Base-by-base conservation (phyloP, 2,888 invertebrate genomes). In the Sphinx pinastri region DNA sequence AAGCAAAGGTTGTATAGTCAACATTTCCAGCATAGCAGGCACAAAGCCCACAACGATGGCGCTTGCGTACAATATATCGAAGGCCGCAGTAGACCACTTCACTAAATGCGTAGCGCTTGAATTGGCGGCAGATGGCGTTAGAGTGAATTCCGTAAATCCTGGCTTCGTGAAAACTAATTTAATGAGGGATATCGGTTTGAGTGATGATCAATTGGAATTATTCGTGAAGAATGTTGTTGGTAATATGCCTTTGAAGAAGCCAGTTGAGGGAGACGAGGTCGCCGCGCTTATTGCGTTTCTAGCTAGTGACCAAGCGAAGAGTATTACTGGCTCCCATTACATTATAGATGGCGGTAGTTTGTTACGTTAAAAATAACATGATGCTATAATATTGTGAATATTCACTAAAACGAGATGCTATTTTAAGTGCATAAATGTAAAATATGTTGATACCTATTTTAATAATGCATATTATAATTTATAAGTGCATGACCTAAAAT, bases 101-200 rank as follows among this genome's bases (percentile, higher is more conserved):
- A 99, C 99, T 0, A 95, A 96, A 84, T 98, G 98, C 85, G 94
- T 96, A 14, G 99, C 99, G 0, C 91, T 99, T 67, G 99, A 98
- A 80, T 89, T 98, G 70, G 98, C 97, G 47, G 81, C 95, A 0
- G 97, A 97, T 84, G 95, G 96, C 76, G 97, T 99, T 0, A 94
- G 99, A 71, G 98, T 98, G 0, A 99, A 99, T 87, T 95, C 97
- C 52, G 97, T 99, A 0, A 98, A 98, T 88, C 99, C 99, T n/a
- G 99, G 99, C n/a, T 98, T 98, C 1, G 96, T 97, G 3, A 90
- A 97, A 54, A 99, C 99, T 0, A 97, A 98, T 84, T 87, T 99
- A 31, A 97, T 98, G 77, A 97, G 96, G 84, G 95, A 96, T 73
- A 95, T 96, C 0, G 92, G 92, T 0, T 73, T 93, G 55, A 88